Evolutionary conservation across 2,113 vertebrate genomes (phyloP).

Genomic region (Colius striatus): DNA sequence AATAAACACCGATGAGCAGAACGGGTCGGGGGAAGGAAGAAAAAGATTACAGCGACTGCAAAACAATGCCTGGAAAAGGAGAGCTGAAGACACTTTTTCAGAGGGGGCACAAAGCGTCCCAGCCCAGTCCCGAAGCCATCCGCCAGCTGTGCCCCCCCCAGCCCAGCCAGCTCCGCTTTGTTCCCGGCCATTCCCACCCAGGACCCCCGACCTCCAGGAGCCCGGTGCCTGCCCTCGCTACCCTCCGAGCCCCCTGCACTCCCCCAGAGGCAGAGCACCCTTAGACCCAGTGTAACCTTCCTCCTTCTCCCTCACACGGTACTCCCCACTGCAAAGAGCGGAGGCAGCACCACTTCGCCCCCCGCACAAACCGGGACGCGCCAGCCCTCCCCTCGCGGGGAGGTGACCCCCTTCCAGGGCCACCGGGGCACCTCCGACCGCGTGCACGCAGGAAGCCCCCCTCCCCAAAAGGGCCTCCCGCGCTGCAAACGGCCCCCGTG

Average conservation of each 20-base stretch:
- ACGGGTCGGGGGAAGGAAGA: neutral
- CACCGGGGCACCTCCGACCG: neutral
- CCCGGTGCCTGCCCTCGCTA: neutral
- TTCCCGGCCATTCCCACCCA: rapidly evolving
- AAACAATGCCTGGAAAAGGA: neutral
- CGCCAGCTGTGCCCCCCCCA: neutral
- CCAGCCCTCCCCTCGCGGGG: neutral
- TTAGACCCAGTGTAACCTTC: neutral
- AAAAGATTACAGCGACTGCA: neutral
- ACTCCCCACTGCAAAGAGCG: rapidly evolving
- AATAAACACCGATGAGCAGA: neutral
- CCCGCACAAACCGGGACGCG: neutral
- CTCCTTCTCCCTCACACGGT: rapidly evolving
- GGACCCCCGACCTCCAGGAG: neutral
- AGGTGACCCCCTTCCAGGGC: neutral
- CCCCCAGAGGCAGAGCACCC: neutral
- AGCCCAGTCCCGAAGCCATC: neutral
- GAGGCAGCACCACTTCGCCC: rapidly evolving
- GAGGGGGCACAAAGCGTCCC: neutral
- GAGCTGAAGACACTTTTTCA: neutral
- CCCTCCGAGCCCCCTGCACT: rapidly evolving
- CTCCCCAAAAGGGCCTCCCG: neutral
- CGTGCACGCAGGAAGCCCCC: neutral
- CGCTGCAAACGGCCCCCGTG: neutral
- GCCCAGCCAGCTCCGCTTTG: neutral